These are phyloP conservation scores for Synanceia verrucosa DNA, from an alignment of 2,797 vertebrate species.

Conservation along the genomic window DNA sequence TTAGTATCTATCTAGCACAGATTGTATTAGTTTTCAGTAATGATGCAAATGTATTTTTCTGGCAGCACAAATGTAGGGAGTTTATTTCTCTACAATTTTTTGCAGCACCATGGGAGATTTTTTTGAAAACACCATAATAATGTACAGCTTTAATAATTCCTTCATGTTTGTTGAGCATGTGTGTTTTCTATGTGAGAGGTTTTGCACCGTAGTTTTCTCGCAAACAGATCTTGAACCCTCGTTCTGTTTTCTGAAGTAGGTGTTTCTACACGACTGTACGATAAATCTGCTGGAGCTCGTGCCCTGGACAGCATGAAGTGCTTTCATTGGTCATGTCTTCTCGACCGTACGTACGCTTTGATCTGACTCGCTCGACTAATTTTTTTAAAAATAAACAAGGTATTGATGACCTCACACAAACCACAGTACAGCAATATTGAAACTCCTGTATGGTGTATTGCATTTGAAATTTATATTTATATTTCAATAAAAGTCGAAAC, in stretches of 20 bases:
- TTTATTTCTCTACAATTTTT: neutral
- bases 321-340: constrained; percentile 1
- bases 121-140: constrained; percentile 19
- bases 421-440: neutral
- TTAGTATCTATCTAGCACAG: neutral
- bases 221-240: constrained; percentile 10
- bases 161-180: neutral
- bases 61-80: neutral
- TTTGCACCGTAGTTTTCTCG: constrained; percentile 6
- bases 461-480: constrained; percentile 23
- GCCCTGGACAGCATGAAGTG: neutral
- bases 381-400: constrained; percentile 6
- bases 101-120: neutral
- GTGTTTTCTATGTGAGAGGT: neutral
- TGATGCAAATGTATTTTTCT: neutral
- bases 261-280: constrained; percentile 26
- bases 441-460: neutral
- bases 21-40: neutral
- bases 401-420: neutral
- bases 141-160: constrained; percentile 15
- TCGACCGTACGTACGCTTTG: neutral
- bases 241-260: constrained; percentile 7
- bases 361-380: neutral
- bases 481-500: constrained; percentile 34
- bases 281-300: constrained; percentile 36